Conservation (phyloP, 2,113 vertebrate genomes). For the Mirounga angustirostris region DNA sequence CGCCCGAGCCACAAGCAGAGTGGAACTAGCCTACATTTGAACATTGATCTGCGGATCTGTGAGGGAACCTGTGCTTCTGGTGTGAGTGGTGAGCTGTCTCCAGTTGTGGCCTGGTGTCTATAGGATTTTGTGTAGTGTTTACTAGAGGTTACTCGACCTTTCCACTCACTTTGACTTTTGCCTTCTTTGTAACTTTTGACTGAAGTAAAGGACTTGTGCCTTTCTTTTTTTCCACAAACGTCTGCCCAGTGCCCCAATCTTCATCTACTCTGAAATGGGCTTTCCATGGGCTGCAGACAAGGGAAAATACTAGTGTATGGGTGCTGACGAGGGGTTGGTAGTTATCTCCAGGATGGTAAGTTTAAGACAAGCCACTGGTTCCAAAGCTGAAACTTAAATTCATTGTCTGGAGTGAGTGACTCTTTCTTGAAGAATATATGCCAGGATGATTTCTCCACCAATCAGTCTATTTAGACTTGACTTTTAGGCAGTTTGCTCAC, state of each 20-base stretch:
- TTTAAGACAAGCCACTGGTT: slow-evolving; percentile 2
- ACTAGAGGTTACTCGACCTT: neutral
- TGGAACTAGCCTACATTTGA: neutral
- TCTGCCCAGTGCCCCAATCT: neutral
- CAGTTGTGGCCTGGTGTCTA: neutral
- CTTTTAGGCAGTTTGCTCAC: neutral
- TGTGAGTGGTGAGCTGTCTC: neutral
- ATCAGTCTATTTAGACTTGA: neutral
- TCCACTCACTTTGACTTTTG: neutral
- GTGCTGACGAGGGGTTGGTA: neutral
- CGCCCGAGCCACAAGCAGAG: neutral
- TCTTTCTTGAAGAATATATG: neutral
- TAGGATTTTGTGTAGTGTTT: neutral
- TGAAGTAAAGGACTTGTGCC: neutral
- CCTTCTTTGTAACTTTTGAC: neutral
- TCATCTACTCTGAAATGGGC: neutral
- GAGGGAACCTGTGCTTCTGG: neutral
- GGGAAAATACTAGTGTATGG: neutral
- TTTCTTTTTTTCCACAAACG: neutral
- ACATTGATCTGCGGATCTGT: neutral
- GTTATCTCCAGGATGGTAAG: neutral
- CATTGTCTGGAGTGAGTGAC: neutral
- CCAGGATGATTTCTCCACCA: neutral
- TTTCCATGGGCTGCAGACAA: neutral
- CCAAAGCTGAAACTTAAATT: neutral